Conservation (phyloP, 2,113 vertebrate genomes). For the Amphiprion ocellaris region DNA sequence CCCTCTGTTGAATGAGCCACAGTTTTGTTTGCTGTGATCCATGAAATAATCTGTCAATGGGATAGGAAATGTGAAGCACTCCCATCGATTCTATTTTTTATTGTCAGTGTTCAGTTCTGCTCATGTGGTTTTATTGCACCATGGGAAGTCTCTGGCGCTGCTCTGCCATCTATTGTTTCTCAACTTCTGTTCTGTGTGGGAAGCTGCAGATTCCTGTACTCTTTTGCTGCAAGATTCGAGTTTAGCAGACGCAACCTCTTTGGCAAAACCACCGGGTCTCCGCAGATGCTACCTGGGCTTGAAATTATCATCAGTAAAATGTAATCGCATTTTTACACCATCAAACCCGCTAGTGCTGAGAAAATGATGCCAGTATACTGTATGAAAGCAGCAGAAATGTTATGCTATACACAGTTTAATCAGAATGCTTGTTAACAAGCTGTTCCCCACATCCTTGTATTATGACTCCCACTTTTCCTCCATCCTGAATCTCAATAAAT, state of each 20-base stretch:
- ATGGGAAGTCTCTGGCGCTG: conserved; percentile 67
- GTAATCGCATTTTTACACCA: conserved; percentile 39
- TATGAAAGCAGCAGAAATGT: conserved; percentile 29
- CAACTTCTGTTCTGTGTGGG: conserved; percentile 70
- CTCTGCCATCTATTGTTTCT: conserved; percentile 71
- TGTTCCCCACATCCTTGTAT: conserved; percentile 21
- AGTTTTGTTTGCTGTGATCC: conserved; percentile 76
- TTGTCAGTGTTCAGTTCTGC: conserved; percentile 80
- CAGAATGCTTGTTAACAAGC: conserved; percentile 50
- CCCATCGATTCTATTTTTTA: conserved; percentile 78
- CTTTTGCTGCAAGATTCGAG: conserved; percentile 40
- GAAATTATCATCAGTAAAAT: conserved; percentile 60
- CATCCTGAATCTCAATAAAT: conserved; percentile 14
- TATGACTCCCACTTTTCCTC: conserved; percentile 1
- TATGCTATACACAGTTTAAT: conserved; percentile 31
- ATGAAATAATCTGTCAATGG: conserved; percentile 78
- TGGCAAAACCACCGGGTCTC: conserved; percentile 38
- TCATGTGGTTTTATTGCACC: conserved; percentile 78
- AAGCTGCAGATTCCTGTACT: conserved; percentile 55
- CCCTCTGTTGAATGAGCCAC: conserved; percentile 58
- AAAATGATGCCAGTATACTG: conserved; percentile 17
- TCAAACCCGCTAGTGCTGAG: conserved; percentile 24
- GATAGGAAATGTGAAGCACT: conserved; percentile 70
- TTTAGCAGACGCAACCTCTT: conserved; percentile 26
- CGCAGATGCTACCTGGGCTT: conserved; percentile 50